Conservation (phyloP, 1,140 invertebrate genomes). For the Ridgeia piscesae region DNA sequence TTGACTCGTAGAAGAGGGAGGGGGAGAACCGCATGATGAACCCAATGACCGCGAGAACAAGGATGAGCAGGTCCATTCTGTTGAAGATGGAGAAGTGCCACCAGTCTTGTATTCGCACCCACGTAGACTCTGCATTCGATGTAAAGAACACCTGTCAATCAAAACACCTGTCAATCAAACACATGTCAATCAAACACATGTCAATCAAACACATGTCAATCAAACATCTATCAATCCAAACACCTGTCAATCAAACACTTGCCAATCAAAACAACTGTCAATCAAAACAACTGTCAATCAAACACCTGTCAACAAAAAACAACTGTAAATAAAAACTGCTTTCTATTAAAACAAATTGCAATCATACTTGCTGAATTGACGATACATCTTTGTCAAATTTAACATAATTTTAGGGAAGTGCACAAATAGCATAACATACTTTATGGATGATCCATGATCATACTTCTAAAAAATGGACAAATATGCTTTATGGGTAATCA, state of each 20-base stretch:
- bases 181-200: constrained; percentile 33
- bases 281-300: constrained; percentile 24
- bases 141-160: constrained; percentile 38
- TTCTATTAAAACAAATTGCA: too few species aligned
- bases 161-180: not conserved
- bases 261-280: constrained; percentile 39
- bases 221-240: too few species aligned
- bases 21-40: not conserved
- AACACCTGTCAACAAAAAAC: too few species aligned
- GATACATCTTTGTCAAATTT: too few species aligned
- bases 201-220: too few species aligned
- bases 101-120: constrained; percentile 29
- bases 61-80: constrained; percentile 42
- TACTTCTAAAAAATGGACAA: too few species aligned
- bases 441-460: too few species aligned
- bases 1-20: constrained; percentile 34
- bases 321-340: too few species aligned
- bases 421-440: too few species aligned
- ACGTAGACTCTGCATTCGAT: constrained; percentile 17
- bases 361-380: too few species aligned
- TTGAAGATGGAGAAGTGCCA: constrained; percentile 47
- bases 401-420: too few species aligned
- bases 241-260: not conserved
- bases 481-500: too few species aligned
- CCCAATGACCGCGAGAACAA: constrained; percentile 44